Base-by-base conservation (phyloP, 1,140 invertebrate species). In the Radopholus similis region DNA sequence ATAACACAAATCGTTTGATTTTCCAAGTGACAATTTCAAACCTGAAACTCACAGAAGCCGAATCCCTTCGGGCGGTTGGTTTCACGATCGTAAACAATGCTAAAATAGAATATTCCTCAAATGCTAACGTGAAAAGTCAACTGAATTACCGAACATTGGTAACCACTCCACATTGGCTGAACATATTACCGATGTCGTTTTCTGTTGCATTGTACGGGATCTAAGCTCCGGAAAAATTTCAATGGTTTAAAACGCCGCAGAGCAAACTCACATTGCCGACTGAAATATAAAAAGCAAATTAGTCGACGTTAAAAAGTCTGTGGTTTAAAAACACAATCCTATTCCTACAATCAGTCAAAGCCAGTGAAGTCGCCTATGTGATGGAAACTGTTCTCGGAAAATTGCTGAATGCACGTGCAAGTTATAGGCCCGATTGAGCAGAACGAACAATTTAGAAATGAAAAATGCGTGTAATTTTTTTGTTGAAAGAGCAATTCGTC, bases 181-280 rank as follows among this genome's bases (percentile, higher is more conserved):
- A 99, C 76, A 98, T 97, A 82, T 97, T 93, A 83, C 95, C 96
- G 13, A 99, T 85, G 84, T 97, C 95, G 81, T 97, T 93, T 86
- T 99, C 96, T 0, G 94, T 97, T 0, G 94, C 93, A 87, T 97
- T 94, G 85, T 98, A 98, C 15, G 96, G 96, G 85, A 99, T 97
- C n/a, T n/a, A n/a, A n/a, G 84, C 99, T 99, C 68, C 96, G 95
- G 77, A 99, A n/a, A n/a, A n/a, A n/a, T n/a, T n/a, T n/a, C n/a
- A n/a, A n/a, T n/a, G n/a, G n/a, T n/a, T n/a, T n/a, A n/a, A n/a
- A n/a, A n/a, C n/a, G n/a, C n/a, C n/a, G n/a, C n/a, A n/a, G n/a
- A n/a, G n/a, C n/a, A n/a, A n/a, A n/a, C n/a, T n/a, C n/a, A n/a
- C n/a, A 26, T 62, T 62, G 4, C 59, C 59, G 47, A 62, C 59